Conservation (phyloP, 1,140 invertebrate genomes). For the Penaeus japonicus region DNA sequence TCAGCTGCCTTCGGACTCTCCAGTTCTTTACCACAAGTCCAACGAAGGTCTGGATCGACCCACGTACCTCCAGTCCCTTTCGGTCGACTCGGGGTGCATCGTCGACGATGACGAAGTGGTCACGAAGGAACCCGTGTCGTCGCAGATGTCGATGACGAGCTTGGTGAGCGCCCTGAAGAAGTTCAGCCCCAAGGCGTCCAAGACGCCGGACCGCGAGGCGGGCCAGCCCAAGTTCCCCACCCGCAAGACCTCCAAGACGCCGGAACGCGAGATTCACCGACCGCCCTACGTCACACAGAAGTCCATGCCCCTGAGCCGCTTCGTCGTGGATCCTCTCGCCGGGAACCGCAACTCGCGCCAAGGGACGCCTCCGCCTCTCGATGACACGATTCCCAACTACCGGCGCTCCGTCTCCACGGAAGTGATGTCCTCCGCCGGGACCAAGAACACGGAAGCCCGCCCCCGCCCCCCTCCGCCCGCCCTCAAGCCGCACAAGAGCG, state of each 20-base stretch:
- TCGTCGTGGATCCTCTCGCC: constrained; percentile 48
- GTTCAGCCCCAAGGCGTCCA: constrained; percentile 6
- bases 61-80: constrained; percentile 48
- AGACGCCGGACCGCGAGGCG: not conserved
- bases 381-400: not conserved
- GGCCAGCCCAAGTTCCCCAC: too few species aligned
- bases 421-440: not conserved
- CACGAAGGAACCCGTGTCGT: not conserved
- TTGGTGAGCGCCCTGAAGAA: constrained; percentile 29
- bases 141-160: constrained; percentile 53
- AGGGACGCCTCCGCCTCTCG: constrained; percentile 10
- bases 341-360: not conserved
- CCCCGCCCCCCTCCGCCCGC: not conserved
- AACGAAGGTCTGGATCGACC: constrained; percentile 35
- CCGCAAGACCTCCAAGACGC: not conserved
- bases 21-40: constrained; percentile 46
- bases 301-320: constrained; percentile 53
- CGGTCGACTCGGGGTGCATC: constrained; percentile 52
- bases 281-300: constrained; percentile 37
- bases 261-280: constrained; percentile 6
- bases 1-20: constrained; percentile 44
- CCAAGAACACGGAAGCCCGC: not conserved
- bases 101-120: constrained; percentile 43
- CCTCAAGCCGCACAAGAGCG: constrained; percentile 44
- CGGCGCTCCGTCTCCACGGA: constrained; percentile 26